Percentiles rank a stretch among this genome's conserved stretches.
These are phyloP conservation scores for Microcebus jonahi DNA, from an alignment of 2,113 vertebrate genomes.

Conservation along the genomic window DNA sequence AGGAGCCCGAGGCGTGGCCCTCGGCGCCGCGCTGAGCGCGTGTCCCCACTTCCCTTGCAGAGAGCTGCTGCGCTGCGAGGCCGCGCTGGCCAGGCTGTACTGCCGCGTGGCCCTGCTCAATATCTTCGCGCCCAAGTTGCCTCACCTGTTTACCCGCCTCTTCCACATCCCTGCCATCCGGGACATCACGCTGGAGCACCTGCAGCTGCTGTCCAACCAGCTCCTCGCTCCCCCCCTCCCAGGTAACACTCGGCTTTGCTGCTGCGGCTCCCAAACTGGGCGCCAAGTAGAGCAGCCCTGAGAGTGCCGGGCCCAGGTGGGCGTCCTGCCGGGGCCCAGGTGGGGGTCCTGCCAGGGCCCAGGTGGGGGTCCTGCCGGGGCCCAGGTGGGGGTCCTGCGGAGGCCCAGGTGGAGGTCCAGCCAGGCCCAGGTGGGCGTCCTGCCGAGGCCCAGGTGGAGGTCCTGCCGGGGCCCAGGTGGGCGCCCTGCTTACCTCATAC, in stretches of 20 bases:
- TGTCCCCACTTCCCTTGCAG: constrained; percentile 79
- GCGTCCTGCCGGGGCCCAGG: too few relatives aligned
- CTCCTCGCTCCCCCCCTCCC: constrained; percentile 96
- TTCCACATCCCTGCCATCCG: constrained; percentile 97
- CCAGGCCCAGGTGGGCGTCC: too few relatives aligned
- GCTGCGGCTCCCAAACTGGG: neutral
- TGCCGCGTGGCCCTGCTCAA: constrained; percentile 98
- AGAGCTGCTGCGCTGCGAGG: constrained; percentile 95
- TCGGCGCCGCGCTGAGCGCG: neutral
- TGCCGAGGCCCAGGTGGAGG: too few relatives aligned
- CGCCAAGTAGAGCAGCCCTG: rapidly evolving
- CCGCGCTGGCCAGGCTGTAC: constrained; percentile 93
- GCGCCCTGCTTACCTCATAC: rapidly evolving
- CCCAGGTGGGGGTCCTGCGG: too few relatives aligned
- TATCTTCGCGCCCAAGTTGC: constrained; percentile 97
- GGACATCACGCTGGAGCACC: constrained; percentile 97
- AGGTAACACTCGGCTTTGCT: constrained; percentile 84
- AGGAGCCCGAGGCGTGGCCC: neutral
- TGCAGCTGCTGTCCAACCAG: constrained; percentile 97
- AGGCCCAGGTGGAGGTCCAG: too few relatives aligned
- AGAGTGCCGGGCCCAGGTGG: neutral
- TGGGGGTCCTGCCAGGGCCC: too few relatives aligned
- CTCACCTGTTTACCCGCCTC: constrained; percentile 96
- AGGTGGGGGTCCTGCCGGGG: too few relatives aligned
- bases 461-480: too few relatives aligned